Conservation (phyloP, 2,888 invertebrate species). For the Euplagia quadripunctaria region DNA sequence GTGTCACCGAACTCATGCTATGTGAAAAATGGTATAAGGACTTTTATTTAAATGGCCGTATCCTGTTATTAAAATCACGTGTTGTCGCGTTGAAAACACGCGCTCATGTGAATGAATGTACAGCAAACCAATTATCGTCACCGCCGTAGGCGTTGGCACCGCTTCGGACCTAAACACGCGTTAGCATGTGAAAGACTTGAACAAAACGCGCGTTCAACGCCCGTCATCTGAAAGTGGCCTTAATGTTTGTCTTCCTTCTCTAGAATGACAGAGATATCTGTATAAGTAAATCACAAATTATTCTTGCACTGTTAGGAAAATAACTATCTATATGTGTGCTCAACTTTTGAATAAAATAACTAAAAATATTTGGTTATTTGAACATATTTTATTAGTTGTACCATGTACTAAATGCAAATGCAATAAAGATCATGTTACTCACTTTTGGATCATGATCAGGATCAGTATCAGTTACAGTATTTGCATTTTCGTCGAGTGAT, state of each 20-base stretch:
- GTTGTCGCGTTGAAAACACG: too few species aligned
- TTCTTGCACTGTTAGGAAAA: neutral
- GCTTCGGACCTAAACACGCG: too few species aligned
- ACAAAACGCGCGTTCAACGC: too few species aligned
- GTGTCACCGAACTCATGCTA: too few species aligned
- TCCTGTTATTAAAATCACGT: too few species aligned
- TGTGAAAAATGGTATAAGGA: too few species aligned
- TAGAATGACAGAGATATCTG: neutral
- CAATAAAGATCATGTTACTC: constrained; percentile 14
- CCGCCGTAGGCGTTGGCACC: too few species aligned
- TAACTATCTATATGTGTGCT: neutral
- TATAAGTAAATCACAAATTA: neutral
- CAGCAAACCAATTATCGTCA: too few species aligned
- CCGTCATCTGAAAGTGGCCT: too few species aligned
- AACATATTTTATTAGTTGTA: neutral
- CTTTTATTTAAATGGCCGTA: too few species aligned
- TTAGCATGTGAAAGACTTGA: too few species aligned
- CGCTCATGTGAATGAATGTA: too few species aligned
- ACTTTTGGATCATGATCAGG: constrained; percentile 84
- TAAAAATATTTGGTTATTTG: neutral
- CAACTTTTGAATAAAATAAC: neutral
- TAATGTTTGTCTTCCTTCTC: neutral
- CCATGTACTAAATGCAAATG: neutral
- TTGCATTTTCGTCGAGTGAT: constrained; percentile 50
- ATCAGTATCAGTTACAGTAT: constrained; percentile 63